Evolutionary conservation across 2,113 vertebrate genomes (phyloP), one percentile per base, ranked within the genome.

Genomic region (Aegypius monachus): DNA sequence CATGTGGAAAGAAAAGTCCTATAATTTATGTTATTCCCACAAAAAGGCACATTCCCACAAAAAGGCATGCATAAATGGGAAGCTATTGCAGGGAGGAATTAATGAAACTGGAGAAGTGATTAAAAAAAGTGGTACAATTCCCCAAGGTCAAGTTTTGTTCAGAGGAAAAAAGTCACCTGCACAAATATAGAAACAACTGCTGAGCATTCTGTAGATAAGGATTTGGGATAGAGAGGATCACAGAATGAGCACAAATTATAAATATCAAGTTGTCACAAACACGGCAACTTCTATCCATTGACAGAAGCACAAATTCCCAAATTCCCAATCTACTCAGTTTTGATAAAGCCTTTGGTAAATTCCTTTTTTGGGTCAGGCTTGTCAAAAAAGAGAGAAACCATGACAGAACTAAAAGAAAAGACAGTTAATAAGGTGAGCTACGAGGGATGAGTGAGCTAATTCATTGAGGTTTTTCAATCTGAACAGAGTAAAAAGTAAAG

Each of bases 141-240:
- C 79, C 53, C 75, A 96, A 88, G 86, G 93, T 68, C 89, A 90
- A 73, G 71, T 80, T 83, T 52, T 90, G 65, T 86, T 95, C 71
- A 72, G 62, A 80, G 67, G 59, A 5, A 19, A 82, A 82, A 85
- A 92, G 66, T 52, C 79, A 95, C 90, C 91, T 83, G 86, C 43
- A 80, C 62, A 95, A 90, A 96, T 88, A 95, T 8, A 95, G 62
- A 80, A 93, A 75, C 61, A 85, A 94, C 56, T 90, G 86, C 78
- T 52, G 62, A 90, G 86, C 82, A 97, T 20, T 67, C 14, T 65
- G 82, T 25, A 77, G 94, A 90, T 72, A 90, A 90, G 67, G 66
- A 40, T 36, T 80, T 3, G 3, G 53, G 79, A 65, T 12, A 80
- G 58, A 80, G 66, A 59, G 48, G 40, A 85, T 80, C 82, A 80